These are phyloP conservation scores for Actinostola sp. DNA, from an alignment of 92 coral and sea anemone species.

Conservation along the genomic window DNA sequence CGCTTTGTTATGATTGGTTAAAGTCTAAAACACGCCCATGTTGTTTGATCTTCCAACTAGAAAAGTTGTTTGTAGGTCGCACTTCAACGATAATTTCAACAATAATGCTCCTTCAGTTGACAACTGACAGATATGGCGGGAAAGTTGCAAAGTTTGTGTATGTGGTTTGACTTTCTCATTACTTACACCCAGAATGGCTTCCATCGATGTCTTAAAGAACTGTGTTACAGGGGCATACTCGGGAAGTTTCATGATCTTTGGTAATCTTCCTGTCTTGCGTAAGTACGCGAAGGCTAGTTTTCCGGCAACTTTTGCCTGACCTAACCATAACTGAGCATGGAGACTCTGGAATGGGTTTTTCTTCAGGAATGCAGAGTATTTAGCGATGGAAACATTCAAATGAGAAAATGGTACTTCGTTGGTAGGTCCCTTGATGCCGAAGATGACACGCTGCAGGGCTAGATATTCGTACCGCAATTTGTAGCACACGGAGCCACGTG, in stretches of 20 bases:
- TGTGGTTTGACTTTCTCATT: background rate
- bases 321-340: background rate
- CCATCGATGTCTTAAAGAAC: conserved; percentile 3
- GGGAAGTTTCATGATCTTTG: conserved; percentile 3
- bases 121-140: no score
- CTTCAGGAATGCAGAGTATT: background rate
- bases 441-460: background rate
- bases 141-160: no score
- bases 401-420: conserved; percentile 9
- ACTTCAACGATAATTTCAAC: no score
- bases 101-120: no score
- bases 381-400: background rate
- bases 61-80: no score
- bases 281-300: background rate
- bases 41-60: no score
- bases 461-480: background rate
- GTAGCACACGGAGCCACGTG: background rate
- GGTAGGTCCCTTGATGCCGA: background rate
- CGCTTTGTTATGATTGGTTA: no score
- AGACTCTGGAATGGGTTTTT: background rate
- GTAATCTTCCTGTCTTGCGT: background rate
- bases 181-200: conserved; percentile 1
- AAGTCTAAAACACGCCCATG: no score
- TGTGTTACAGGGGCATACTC: background rate
- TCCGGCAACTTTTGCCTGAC: background rate